Percentiles rank a stretch among this genome's conserved stretches.
Conservation (phyloP, 2,797 vertebrate genomes). For the Xenopus petersii region DNA sequence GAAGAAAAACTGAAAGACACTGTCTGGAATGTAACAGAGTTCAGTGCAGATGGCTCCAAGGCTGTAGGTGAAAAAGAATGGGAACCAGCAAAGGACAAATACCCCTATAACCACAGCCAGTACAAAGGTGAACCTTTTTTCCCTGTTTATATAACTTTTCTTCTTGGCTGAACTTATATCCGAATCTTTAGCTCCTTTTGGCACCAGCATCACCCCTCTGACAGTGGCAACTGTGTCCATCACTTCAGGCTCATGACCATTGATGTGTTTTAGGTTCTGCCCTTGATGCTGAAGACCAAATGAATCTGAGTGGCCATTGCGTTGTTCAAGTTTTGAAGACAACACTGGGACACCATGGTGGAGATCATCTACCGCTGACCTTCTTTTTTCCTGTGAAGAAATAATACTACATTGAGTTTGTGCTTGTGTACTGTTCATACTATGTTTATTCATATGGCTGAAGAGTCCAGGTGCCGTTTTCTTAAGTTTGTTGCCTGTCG, state of each 20-base stretch:
- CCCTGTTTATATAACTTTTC: slow-evolving; percentile 84
- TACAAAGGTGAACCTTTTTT: slow-evolving; percentile 91
- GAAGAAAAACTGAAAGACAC: slow-evolving; percentile 92
- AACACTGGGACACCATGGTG: neutral
- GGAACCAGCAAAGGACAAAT: slow-evolving; percentile 93
- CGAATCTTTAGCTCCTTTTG: slow-evolving; percentile 50
- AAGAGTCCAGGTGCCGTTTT: slow-evolving; percentile 18
- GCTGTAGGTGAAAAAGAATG: slow-evolving; percentile 94
- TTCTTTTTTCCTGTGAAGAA: slow-evolving; percentile 32
- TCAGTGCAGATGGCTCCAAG: slow-evolving; percentile 82
- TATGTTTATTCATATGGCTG: neutral
- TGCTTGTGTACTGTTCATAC: neutral
- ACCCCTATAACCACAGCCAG: slow-evolving; percentile 90
- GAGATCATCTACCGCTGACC: slow-evolving; percentile 17
- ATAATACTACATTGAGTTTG: neutral
- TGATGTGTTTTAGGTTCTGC: slow-evolving; percentile 3
- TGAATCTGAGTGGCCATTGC: neutral
- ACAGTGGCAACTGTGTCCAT: slow-evolving; percentile 77
- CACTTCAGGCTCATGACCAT: slow-evolving; percentile 51
- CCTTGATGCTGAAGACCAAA: neutral
- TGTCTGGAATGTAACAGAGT: slow-evolving; percentile 73
- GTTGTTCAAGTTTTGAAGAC: neutral
- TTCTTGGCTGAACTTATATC: slow-evolving; percentile 73
- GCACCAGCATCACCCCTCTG: slow-evolving; percentile 73
- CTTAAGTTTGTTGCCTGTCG: slow-evolving; percentile 55